Percentiles rank a stretch among this genome's conserved stretches.
Conservation (phyloP, 1,140 invertebrate species). For the Chironomus striatipennis region DNA sequence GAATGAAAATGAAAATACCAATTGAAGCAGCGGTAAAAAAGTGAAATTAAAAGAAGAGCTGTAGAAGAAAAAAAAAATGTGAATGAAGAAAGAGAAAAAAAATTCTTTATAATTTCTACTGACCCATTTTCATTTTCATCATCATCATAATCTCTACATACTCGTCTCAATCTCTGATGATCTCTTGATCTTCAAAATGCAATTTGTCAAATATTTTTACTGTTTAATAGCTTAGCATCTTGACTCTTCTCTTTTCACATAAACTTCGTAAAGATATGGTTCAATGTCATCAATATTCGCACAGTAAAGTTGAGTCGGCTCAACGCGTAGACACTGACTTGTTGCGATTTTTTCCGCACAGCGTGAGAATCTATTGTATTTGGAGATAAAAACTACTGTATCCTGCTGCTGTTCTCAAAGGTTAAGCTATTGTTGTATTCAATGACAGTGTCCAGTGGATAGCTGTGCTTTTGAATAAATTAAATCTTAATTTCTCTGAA, state of each 20-base stretch:
- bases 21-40: background rate
- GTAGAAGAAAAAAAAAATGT: too few relatives aligned
- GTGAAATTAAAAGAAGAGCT: background rate
- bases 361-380: too few relatives aligned
- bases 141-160: background rate
- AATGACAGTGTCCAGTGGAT: too few relatives aligned
- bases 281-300: background rate
- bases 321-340: too few relatives aligned
- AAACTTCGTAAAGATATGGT: background rate
- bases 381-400: too few relatives aligned
- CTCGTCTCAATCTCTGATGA: background rate
- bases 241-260: background rate
- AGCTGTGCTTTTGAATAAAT: too few relatives aligned
- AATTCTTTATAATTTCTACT: background rate
- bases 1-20: slow-evolving; percentile 2
- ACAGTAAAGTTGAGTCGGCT: too few relatives aligned
- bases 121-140: background rate
- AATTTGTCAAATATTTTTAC: background rate
- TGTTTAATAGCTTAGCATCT: background rate
- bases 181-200: background rate
- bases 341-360: too few relatives aligned
- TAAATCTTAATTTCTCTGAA: too few relatives aligned
- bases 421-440: too few relatives aligned
- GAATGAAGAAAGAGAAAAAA: too few relatives aligned
- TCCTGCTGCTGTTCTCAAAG: too few relatives aligned